Evolutionary conservation across 1,140 invertebrate genomes (phyloP), one percentile per base, ranked within the genome.

Genomic region (Colletes gigas): DNA sequence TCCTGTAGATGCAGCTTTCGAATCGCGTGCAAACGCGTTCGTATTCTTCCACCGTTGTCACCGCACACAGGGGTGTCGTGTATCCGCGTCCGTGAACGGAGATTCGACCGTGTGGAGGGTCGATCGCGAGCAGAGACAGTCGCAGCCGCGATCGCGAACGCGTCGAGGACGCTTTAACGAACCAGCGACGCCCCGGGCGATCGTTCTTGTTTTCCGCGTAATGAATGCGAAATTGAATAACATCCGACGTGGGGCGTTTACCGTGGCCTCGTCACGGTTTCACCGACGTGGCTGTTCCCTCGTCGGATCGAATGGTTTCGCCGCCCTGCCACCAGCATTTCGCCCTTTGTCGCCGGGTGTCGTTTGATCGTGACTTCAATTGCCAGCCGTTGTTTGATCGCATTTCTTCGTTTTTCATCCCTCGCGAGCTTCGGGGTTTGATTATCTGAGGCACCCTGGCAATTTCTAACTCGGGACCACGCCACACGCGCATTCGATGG

Each of bases 211-310:
- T 80, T 85, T 74, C 66, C 55, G 57, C 66, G 72, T 78, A 85
- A 86, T 85, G 79, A 78, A 85, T 85, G 59, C 70, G 70, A 77
- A 85, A 85, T 86, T 85, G 79, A 78, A 86, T 86, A 86, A 85
- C 79, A 81, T 72, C 63, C 78, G 83, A 41, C 67, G 65, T 67
- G 69, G 63, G 59, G 52, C 83, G 80, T 82, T 81, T 78, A 85
- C 78, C 62, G 72, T 73, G 55, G 44, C 60, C 19, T 50, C 60
- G n/a, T 67, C 47, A 47, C 59, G 21, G 47, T 62, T 67, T 67
- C 62, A 59, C 4, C 55, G 21, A 66, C 66, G 17, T 14, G 8
- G 52, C 19, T 19, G 68, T 4, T 21, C 47, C 57, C 15, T 73
- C 57, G 54, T 76, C 69, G 54, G 66, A 65, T 57, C 39, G 6